phyloP scores from a whole-genome alignment of 2,888 invertebrate species.

The Hydrotaea cyrtoneurina region DNA sequence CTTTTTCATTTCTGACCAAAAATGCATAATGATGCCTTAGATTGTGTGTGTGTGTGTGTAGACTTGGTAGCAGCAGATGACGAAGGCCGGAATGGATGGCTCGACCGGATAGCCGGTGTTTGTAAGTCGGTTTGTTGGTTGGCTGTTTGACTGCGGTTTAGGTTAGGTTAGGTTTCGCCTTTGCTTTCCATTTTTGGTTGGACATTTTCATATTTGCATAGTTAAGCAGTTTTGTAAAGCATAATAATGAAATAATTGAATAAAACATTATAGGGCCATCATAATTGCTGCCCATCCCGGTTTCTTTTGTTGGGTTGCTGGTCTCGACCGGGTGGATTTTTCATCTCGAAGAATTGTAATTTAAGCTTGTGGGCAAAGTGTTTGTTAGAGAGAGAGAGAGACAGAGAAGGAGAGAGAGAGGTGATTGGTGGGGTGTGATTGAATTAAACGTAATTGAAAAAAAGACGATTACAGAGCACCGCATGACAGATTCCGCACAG shows the following conservation, averaged over 20 bases:
- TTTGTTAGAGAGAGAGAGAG: not conserved
- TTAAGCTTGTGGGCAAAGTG: slow-evolving; percentile 18
- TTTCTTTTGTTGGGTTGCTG: not conserved
- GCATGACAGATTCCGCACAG: slow-evolving; percentile 4
- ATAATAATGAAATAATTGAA: slow-evolving; percentile 70
- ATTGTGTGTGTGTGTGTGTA: not conserved
- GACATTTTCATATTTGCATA: slow-evolving; percentile 63
- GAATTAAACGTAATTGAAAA: slow-evolving; percentile 16
- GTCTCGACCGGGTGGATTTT: too few species aligned
- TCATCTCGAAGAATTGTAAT: slow-evolving; percentile 13
- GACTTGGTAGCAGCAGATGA: not conserved
- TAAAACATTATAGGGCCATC: slow-evolving; percentile 61
- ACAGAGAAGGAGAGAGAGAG: not conserved
- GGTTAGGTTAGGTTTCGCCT: slow-evolving; percentile 43
- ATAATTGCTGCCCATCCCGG: slow-evolving; percentile 65
- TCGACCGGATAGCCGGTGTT: not conserved
- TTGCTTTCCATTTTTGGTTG: slow-evolving; percentile 13
- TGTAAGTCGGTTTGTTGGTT: not conserved
- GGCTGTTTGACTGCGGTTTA: not conserved
- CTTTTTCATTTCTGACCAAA: slow-evolving; percentile 48
- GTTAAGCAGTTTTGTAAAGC: slow-evolving; percentile 67
- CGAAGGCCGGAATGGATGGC: not conserved
- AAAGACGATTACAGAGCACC: not conserved
- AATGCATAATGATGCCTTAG: slow-evolving; percentile 40
- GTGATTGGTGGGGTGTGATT: not conserved